Base-by-base conservation (phyloP, 2,797 vertebrate species). In the Ispidina picta region DNA sequence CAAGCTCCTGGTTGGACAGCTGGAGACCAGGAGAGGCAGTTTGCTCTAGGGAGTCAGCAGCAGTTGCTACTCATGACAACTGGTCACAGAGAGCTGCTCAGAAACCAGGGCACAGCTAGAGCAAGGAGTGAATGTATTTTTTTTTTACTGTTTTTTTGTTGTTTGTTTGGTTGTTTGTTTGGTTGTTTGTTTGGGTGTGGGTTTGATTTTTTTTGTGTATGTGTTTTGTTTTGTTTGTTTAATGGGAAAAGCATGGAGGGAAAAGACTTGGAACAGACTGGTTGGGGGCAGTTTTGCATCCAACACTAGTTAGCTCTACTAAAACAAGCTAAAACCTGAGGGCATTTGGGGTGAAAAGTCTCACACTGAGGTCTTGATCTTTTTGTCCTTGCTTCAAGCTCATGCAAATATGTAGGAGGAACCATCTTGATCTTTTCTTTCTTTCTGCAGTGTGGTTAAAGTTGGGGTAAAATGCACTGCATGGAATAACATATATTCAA, bases 261-360 rank as follows among this genome's bases (percentile, higher is more conserved):
- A 23, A 78, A 86, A 60, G 41, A 66, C 20, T 14, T 48, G 54
- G 54, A 39, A 33, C 3, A 17, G 22, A 4, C 39, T 92, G 43
- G 0, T 20, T 55, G 44, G 20, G 3, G 9, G 8, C 5, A 2
- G 44, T 44, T 90, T 93, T 75, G 22, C 29, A 33, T 73, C 33
- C 63, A 60, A 12, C 15, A 28, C 9, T 26, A 23, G 25, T 55
- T 76, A 28, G 10, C 15, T 46, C 25, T 29, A 19, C 28, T 52
- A 56, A 59, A 69, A 41, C 12, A 58, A 37, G 6, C 4, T 52
- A 60, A 82, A 84, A 59, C 12, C 18, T 10, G 25, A 54, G 14
- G 52, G 15, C 0, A 0, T 55, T 9, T 55, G 3, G 3, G 18
- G 29, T 10, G 2, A 12, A 22, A 82, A 59, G 19, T n/a, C 28